Conservation (phyloP, 1,140 invertebrate genomes). For the Grapholita molesta region DNA sequence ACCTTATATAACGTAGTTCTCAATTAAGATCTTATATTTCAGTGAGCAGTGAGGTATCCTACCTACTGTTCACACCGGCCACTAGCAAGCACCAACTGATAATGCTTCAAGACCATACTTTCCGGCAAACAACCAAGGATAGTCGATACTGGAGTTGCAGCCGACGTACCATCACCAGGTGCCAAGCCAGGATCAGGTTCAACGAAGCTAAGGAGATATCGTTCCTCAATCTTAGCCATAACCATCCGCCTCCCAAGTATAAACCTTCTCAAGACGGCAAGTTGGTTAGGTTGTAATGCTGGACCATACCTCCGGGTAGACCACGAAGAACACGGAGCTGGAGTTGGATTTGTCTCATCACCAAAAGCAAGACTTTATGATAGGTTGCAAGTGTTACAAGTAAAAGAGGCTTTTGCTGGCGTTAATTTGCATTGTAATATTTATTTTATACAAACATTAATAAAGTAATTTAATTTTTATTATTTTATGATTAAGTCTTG, state of each 20-base stretch:
- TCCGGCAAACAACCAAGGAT: slow-evolving; percentile 51
- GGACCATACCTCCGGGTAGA: slow-evolving; percentile 46
- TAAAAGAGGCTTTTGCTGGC: too few species aligned
- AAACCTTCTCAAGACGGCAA: not conserved
- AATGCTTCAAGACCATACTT: slow-evolving; percentile 36
- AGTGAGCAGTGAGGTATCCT: not conserved
- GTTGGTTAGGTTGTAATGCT: not conserved
- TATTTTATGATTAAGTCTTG: too few species aligned
- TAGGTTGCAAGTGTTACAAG: too few species aligned
- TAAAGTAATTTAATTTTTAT: too few species aligned
- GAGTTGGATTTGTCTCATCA: slow-evolving; percentile 32
- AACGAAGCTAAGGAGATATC: slow-evolving; percentile 35
- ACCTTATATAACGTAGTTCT: not conserved
- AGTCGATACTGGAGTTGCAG: slow-evolving; percentile 56
- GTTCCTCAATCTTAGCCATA: slow-evolving; percentile 36
- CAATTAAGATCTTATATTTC: not conserved
- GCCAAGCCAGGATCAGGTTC: slow-evolving; percentile 43
- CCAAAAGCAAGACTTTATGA: slow-evolving; percentile 39
- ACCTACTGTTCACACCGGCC: not conserved
- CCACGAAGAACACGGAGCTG: slow-evolving; percentile 55
- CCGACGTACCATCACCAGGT: slow-evolving; percentile 37
- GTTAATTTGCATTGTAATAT: too few species aligned
- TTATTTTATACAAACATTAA: too few species aligned
- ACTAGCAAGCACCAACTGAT: not conserved
- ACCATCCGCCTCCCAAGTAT: slow-evolving; percentile 26